A percentile compares a stretch with the other conserved stretches of the same genome.
Evolutionary conservation across 2,113 vertebrate species (phyloP).

Genomic region (Silurus glanis): DNA sequence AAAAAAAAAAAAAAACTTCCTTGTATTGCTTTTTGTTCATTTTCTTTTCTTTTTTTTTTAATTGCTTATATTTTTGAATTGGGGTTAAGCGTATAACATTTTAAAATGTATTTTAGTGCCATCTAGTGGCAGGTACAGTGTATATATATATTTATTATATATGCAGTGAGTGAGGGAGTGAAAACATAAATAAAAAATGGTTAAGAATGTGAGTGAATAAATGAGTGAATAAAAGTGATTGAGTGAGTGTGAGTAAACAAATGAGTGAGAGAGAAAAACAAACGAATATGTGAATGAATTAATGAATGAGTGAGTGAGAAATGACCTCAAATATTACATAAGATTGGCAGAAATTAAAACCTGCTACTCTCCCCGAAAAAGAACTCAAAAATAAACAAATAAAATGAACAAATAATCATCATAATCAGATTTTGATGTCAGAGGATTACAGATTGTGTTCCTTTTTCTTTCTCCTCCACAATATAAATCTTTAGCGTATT

Average conservation of each 20-base stretch:
- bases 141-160: not conserved
- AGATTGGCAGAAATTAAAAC: not conserved
- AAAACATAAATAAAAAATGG: not conserved
- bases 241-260: not conserved
- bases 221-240: not conserved
- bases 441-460: not conserved
- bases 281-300: not conserved
- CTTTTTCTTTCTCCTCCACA: slow-evolving; percentile 28
- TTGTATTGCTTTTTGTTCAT: not conserved
- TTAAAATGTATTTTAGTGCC: not conserved
- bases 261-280: not conserved
- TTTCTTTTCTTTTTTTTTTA: not conserved
- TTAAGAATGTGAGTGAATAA: not conserved
- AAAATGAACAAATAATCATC: not conserved
- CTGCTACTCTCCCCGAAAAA: not conserved
- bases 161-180: not conserved
- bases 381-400: not conserved
- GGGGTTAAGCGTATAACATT: not conserved
- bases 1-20: not conserved
- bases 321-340: not conserved
- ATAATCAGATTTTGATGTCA: no score
- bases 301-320: not conserved
- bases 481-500: slow-evolving; percentile 69
- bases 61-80: not conserved
- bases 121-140: not conserved